Evolutionary conservation across 2,888 invertebrate genomes (phyloP).

Genomic region (Agrotis clavis): DNA sequence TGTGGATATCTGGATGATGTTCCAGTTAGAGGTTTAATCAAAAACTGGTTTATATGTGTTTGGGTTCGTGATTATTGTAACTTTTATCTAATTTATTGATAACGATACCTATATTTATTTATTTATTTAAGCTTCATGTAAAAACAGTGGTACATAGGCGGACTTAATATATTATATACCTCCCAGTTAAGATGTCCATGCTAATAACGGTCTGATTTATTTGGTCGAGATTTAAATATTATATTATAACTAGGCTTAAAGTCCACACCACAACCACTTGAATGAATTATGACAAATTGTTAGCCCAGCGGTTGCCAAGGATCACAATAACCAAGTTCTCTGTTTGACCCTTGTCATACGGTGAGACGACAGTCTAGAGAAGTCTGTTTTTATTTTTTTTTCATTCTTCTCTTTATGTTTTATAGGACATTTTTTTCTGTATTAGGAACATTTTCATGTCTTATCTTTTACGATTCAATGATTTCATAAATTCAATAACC

Average conservation of each 20-base stretch:
- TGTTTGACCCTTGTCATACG: conserved; percentile 54
- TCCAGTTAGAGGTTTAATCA: neutral
- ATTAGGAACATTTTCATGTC: neutral
- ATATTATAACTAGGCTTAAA: neutral
- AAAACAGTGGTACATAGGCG: too few species aligned
- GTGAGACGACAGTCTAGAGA: conserved; percentile 27
- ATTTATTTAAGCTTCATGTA: too few species aligned
- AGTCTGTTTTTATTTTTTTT: conserved; percentile 24
- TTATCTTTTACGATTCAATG: conserved; percentile 15
- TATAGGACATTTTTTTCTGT: neutral
- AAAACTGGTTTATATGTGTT: neutral
- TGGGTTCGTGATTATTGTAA: neutral
- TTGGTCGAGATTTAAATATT: conserved; percentile 26
- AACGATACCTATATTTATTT: neutral
- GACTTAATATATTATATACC: neutral
- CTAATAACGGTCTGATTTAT: neutral
- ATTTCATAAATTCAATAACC: neutral
- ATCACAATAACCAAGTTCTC: conserved; percentile 50
- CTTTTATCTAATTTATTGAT: conserved; percentile 2
- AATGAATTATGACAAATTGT: conserved; percentile 58
- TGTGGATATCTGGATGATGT: neutral
- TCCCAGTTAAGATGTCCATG: neutral
- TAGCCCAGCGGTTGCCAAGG: conserved; percentile 34
- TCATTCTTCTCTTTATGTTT: conserved; percentile 17
- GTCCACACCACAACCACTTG: conserved; percentile 19